These are phyloP conservation scores for Nineta flava DNA, from an alignment of 2,888 invertebrate species.

Conservation along the genomic window DNA sequence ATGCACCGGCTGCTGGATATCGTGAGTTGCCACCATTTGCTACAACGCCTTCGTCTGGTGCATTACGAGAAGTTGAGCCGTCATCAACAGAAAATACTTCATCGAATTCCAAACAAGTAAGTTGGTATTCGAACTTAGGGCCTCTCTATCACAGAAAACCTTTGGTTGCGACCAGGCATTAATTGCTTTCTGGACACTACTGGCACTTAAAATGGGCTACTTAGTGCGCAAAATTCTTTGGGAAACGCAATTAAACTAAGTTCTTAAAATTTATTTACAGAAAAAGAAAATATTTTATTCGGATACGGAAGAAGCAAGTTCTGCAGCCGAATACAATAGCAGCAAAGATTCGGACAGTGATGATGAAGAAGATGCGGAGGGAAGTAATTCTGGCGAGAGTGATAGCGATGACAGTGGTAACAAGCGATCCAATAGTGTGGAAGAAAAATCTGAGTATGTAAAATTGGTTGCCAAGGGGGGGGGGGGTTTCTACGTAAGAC, in stretches of 20 bases:
- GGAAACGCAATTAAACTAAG: too few species aligned
- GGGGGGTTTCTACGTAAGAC: too few species aligned
- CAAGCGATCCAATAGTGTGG: constrained; percentile 16
- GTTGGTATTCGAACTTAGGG: neutral
- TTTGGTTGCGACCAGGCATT: too few species aligned
- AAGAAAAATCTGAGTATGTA: constrained; percentile 10
- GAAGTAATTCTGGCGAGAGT: constrained; percentile 15
- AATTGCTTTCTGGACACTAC: too few species aligned
- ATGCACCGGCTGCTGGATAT: constrained; percentile 73
- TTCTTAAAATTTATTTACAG: constrained; percentile 15
- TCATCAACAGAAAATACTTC: constrained; percentile 10
- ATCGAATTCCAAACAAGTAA: constrained; percentile 12
- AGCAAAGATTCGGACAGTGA: constrained; percentile 25
- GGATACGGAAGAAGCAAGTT: constrained; percentile 25
- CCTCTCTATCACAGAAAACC: constrained; percentile 2
- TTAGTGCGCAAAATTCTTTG: too few species aligned
- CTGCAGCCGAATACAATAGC: constrained; percentile 4
- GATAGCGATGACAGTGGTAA: constrained; percentile 16
- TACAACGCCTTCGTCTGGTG: constrained; percentile 51
- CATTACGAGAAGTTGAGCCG: constrained; percentile 57
- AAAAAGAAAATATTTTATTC: constrained; percentile 52
- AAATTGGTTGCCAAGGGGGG: too few species aligned
- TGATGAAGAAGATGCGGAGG: constrained; percentile 27
- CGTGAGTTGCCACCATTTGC: constrained; percentile 78
- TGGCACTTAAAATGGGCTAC: too few species aligned